phyloP scores from a whole-genome alignment of 2,113 vertebrate species.

The Dicrurus megarhynchus region DNA sequence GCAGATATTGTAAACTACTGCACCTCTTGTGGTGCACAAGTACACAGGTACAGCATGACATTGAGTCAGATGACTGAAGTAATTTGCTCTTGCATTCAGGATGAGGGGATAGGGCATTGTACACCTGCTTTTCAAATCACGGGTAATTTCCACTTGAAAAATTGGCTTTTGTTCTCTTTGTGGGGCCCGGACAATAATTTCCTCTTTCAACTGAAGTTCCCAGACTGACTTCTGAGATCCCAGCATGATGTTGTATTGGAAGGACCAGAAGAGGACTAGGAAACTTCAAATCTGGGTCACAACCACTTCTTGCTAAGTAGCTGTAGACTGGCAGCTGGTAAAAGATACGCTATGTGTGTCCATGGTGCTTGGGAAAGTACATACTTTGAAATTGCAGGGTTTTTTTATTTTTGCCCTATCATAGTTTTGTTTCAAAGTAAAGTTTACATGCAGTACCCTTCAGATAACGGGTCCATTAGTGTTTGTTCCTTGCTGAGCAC shows the following conservation, averaged over 20 bases:
- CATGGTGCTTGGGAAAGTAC: not conserved
- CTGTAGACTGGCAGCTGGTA: not conserved
- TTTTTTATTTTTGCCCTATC: not conserved
- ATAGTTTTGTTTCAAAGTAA: not conserved
- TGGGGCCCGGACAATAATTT: not conserved
- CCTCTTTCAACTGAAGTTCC: not conserved
- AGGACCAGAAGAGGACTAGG: not conserved
- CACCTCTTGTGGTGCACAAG: not conserved
- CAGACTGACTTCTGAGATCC: not conserved
- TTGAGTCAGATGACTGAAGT: not conserved
- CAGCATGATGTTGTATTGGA: not conserved
- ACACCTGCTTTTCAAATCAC: not conserved
- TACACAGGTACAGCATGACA: not conserved
- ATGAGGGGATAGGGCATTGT: not conserved
- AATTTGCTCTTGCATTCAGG: not conserved
- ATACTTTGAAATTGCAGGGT: not conserved
- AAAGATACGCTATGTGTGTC: rapidly evolving
- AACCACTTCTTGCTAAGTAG: not conserved
- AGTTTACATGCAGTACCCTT: not conserved
- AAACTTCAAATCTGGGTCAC: not conserved
- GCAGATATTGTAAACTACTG: not conserved
- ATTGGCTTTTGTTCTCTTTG: not conserved
- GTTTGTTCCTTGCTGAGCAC: not conserved
- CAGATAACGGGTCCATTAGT: not conserved
- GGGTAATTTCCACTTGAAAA: not conserved